Conservation (phyloP, 2,113 vertebrate genomes). For the Peromyscus polionotus region DNA sequence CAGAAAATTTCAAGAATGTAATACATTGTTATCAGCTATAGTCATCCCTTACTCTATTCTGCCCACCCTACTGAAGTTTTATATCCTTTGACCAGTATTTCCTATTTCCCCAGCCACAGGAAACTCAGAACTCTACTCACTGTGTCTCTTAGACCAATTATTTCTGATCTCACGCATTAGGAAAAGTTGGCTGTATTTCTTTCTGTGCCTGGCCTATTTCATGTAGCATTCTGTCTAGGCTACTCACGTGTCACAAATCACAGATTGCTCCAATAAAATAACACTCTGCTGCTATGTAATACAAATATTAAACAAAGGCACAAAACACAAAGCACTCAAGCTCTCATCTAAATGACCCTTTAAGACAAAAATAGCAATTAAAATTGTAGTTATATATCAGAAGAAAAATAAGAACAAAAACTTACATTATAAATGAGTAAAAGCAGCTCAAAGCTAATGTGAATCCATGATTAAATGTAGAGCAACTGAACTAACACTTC, state of each 20-base stretch:
- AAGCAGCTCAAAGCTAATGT: no score
- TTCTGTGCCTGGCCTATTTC: not conserved
- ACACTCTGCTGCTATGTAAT: not conserved
- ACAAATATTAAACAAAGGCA: not conserved
- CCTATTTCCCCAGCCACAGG: not conserved
- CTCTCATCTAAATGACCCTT: not conserved
- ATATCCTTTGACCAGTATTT: no score
- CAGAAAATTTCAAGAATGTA: not conserved
- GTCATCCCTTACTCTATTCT: no score
- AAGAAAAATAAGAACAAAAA: no score
- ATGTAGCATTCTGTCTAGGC: not conserved
- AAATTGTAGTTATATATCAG: not conserved
- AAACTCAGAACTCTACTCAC: not conserved
- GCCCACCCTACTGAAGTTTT: not conserved
- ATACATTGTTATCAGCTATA: no score
- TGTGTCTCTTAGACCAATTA: not conserved
- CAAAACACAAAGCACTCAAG: not conserved
- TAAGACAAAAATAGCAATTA: not conserved
- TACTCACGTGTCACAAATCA: not conserved
- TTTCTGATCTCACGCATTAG: not conserved
- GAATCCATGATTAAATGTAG: not conserved
- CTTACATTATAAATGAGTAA: no score
- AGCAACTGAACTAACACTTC: not conserved
- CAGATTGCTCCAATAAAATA: conserved; percentile 16
- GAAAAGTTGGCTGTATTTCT: not conserved